Percentiles rank a stretch among this genome's conserved stretches.
These are phyloP conservation scores for Lamprologus speciosus DNA, from an alignment of 2,113 vertebrate species.

Conservation along the genomic window DNA sequence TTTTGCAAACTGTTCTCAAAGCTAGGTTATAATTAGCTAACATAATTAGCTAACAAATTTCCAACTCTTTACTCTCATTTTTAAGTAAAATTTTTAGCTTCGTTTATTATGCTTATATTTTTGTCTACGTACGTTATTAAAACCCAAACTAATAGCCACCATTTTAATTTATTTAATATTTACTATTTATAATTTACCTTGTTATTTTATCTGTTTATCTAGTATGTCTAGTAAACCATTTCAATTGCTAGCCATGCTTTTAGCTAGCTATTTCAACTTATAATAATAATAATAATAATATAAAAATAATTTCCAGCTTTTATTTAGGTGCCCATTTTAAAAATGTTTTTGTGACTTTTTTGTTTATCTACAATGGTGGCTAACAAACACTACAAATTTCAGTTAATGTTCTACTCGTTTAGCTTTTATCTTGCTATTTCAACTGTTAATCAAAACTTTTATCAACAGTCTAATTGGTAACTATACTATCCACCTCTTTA, in stretches of 20 bases:
- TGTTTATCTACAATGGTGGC: not conserved
- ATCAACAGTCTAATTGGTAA: not conserved
- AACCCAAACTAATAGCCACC: not conserved
- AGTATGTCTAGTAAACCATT: not conserved
- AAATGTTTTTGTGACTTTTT: not conserved
- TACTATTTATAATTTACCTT: not conserved
- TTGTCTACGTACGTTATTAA: accelerated
- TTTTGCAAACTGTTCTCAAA: accelerated
- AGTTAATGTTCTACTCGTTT: not conserved
- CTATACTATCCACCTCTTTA: not conserved
- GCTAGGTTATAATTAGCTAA: not conserved
- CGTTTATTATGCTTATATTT: not conserved
- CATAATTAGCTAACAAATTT: not conserved
- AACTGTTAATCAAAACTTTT: not conserved
- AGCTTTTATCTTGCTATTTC: not conserved
- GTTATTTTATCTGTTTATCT: not conserved
- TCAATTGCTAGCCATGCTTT: not conserved
- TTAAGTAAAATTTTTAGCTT: accelerated
- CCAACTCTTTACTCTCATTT: accelerated
- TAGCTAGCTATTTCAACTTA: not conserved
- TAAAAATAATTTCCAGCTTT: not conserved
- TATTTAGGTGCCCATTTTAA: not conserved
- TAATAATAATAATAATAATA: not conserved
- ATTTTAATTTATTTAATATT: not conserved
- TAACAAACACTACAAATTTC: not conserved